A percentile compares a stretch with the other conserved stretches of the same genome.
Conservation (phyloP, 2,797 vertebrate genomes). For the Falco peregrinus region DNA sequence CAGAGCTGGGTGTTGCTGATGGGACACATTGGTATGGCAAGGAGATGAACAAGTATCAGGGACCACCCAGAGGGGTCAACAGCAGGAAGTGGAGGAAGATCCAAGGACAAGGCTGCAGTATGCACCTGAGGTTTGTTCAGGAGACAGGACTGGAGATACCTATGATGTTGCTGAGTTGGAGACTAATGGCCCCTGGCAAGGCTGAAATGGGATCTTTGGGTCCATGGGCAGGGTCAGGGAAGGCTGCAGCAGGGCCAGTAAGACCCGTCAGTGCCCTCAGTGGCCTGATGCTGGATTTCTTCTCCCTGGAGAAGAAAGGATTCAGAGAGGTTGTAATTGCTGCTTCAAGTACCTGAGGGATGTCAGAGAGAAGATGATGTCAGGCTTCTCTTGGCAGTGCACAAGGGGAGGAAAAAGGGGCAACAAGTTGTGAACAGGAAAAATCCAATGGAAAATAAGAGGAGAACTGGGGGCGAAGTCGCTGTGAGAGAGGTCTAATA, state of each 20-base stretch:
- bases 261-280: not conserved
- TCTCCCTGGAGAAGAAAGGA: not conserved
- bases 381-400: not conserved
- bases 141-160: not conserved
- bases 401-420: not conserved
- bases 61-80: not conserved
- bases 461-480: fast-evolving
- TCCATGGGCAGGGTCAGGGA: not conserved
- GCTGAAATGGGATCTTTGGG: not conserved
- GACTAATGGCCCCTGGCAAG: not conserved
- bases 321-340: not conserved
- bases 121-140: not conserved
- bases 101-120: not conserved
- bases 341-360: not conserved
- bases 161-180: fast-evolving
- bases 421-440: not conserved
- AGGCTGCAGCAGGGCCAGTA: not conserved
- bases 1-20: not conserved
- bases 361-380: not conserved
- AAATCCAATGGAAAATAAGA: not conserved
- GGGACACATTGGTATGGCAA: not conserved
- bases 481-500: not conserved
- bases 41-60: not conserved
- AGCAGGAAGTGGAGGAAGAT: not conserved
- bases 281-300: not conserved